A percentile compares a stretch with the other conserved stretches of the same genome.
These are phyloP conservation scores for Agrochola circellaris DNA, from an alignment of 2,888 invertebrate genomes.

Conservation along the genomic window DNA sequence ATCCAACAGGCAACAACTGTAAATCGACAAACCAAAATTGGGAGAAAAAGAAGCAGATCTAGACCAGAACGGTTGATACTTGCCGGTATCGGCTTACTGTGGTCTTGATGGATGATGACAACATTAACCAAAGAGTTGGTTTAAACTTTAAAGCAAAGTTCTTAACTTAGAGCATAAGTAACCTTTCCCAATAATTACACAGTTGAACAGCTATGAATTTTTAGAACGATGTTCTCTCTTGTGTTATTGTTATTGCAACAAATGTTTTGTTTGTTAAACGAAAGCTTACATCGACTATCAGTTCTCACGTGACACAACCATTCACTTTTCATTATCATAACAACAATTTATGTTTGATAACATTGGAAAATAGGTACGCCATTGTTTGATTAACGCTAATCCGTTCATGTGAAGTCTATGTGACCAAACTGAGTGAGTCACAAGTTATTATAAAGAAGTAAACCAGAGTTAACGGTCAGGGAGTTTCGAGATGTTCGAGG, in stretches of 20 bases:
- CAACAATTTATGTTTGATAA: conserved; percentile 22
- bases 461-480: not conserved
- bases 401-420: not conserved
- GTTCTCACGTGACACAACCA: conserved; percentile 33
- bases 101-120: not conserved
- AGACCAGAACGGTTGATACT: no score
- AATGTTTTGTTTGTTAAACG: conserved; percentile 3
- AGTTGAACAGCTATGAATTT: not conserved
- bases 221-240: not conserved
- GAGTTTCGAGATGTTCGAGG: not conserved
- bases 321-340: conserved; percentile 37
- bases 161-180: not conserved
- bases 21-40: not conserved
- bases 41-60: not conserved
- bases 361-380: conserved; percentile 13
- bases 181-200: not conserved
- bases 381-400: conserved; percentile 1
- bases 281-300: conserved; percentile 13
- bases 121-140: not conserved
- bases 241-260: conserved; percentile 5
- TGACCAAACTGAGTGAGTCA: not conserved
- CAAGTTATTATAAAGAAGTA: not conserved
- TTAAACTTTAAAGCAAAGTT: not conserved
- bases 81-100: not conserved
- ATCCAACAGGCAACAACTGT: not conserved